Evolutionary conservation across 2,888 invertebrate species (phyloP), one percentile per base, ranked within the genome.

Genomic region (Temnothorax unifasciatus): DNA sequence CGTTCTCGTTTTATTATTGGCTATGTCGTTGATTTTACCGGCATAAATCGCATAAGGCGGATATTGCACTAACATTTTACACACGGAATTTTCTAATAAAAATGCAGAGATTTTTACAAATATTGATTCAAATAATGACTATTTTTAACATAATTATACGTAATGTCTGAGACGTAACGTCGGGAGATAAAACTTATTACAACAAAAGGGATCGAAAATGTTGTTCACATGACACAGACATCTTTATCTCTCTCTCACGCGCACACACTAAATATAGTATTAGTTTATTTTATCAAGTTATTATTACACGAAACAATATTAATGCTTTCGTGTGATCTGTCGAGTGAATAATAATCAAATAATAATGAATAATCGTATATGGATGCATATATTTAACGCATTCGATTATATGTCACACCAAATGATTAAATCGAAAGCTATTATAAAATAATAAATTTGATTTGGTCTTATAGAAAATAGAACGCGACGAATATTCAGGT

Each of bases 301-400:
- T 34, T 34, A 44, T 44, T 4, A 29, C 47, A 68, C 15, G 50
- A 50, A 34, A 69, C 21, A 68, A 50, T 75, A 75, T 34, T 50
- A 75, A 21, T 9, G 11, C 11, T 54, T 52, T 73, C 21, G 9
- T 73, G 13, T 13, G 13, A 74, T 50, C 15, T 47, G n/a, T 15
- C 64, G 21, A 76, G 29, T 76, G 47, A 15, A 29, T 29, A 74
- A 44, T 63, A 74, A 44, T 63, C 41, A 21, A 74, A 76, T 66
- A 38, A 18, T 13, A 5, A n/a, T 34, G 2, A 74, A 76, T 66
- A 38, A 18, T 13, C 9, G 15, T 34, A 2, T 21, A 68, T 38
- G 44, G 15, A 47, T 29, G 29, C 6, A 50, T 15, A 13, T 44
- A 57, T 41, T 44, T 29, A 75, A n/a, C 57, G 18, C 15, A 44